Base-by-base conservation (phyloP, 92 coral and sea anemone genomes). In the Ricordea florida region DNA sequence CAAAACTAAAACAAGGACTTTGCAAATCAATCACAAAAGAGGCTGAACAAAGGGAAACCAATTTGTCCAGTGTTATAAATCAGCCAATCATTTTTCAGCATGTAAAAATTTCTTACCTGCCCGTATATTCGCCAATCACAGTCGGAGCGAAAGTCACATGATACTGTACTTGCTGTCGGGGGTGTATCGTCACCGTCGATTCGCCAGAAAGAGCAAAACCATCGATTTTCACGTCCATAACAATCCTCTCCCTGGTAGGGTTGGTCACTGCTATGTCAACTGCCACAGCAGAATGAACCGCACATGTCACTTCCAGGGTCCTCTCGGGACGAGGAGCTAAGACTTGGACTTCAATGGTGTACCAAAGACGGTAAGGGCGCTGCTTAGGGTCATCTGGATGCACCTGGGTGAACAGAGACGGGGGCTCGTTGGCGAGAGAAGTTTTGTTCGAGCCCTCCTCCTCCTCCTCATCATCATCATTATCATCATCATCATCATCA, bases 181-280 rank as follows among this genome's bases (percentile, higher is more conserved):
- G 96, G 29, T 83, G 89, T 34, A 94, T 75, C 33, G 68, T 73
- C 41, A 94, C 79, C 40, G 76, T 49, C 20, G 97, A 80, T 41
- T 89, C 92, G 15, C 99, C 99, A 62, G 74, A 78, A 51, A 96
- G 48, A 66, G 97, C 97, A 36, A 70, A 79, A n/a, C 99, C 99
- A 31, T 89, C 96, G 31, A 76, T 71, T 2, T 66, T 41, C n/a
- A 92, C 98, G 66, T 86, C 86, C 77, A 96, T 86, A 34, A 83
- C 74, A 16, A 85, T 89, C 16, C 82, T 86, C 57, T 96, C 99
- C 14, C 90, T 76, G 34, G 96, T 88, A 43, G 99, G 97, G 81
- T 96, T 96, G 35, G 91, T 71, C 52, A 96, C 97, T 48, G 86
- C 92, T 22, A 96, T 92, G 56, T 96, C 99, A 5, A 96, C 93